Percentiles rank a stretch among this genome's conserved stretches.
Conservation (phyloP, 2,797 vertebrate species). For the Morus bassanus region DNA sequence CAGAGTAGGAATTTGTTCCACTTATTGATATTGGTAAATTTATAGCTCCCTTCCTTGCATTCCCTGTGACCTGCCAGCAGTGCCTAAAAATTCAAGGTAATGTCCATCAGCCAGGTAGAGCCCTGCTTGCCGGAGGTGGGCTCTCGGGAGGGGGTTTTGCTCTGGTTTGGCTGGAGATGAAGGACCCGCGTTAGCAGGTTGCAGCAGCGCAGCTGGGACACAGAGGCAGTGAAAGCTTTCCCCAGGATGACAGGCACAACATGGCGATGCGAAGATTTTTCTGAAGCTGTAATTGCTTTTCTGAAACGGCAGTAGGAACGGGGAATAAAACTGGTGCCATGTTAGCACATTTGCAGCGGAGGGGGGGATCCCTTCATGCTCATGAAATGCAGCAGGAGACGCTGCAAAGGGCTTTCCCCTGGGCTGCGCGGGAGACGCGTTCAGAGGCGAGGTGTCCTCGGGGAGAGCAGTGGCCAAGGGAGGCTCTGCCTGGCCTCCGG, state of each 20-base stretch:
- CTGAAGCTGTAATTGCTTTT: background rate
- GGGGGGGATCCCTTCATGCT: background rate
- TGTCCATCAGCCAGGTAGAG: background rate
- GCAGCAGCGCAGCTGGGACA: background rate
- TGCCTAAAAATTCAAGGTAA: background rate
- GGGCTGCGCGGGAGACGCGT: background rate
- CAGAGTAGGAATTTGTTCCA: background rate
- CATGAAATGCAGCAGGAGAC: background rate
- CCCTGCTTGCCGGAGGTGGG: background rate
- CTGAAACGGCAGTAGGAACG: background rate
- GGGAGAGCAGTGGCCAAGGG: background rate
- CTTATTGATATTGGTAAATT: background rate
- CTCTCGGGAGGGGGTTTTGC: background rate
- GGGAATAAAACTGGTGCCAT: background rate
- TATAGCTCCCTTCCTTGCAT: background rate
- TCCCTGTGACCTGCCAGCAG: background rate
- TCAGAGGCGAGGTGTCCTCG: background rate
- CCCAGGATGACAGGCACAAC: background rate
- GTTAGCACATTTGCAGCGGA: background rate
- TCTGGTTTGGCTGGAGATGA: background rate
- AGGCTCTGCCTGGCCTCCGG: background rate
- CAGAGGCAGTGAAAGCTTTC: background rate
- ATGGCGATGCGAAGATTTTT: fast-evolving
- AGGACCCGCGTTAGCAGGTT: background rate
- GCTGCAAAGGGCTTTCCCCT: background rate